Evolutionary conservation across 2,888 invertebrate genomes (phyloP), one percentile per base, ranked within the genome.

Genomic region (Tenthredo livida): DNA sequence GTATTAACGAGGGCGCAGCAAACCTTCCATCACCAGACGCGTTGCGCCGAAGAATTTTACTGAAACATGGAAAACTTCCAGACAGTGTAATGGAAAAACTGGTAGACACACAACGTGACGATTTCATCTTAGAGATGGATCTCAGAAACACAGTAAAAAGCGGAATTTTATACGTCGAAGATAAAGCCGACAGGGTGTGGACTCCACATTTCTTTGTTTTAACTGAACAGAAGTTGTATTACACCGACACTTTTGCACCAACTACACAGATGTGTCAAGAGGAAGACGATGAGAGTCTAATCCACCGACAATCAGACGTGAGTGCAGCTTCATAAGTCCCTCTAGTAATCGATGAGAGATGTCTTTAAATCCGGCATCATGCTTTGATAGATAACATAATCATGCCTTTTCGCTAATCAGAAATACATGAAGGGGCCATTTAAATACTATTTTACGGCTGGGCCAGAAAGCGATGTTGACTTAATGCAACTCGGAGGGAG

Each of bases 141-240:
- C 93, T 97, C 73, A 94, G 97, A 80, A 97, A 96, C 91, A 96
- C 97, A 0, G 96, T 98, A 0, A 98, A 98, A 93, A 98, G 98
- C 92, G 99, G 98, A 0, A 96, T 98, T 85, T 94, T 99, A 86
- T 97, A 97, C 90, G 94, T 98, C 61, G 98, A 98, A 93, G 98
- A 99, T 94, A 97, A 97, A 0, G 96, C 98, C 0, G 97, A 97
- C 88, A 96, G 97, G 92, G 96, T 97, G 86, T 99, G 99, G 98
- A 97, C 97, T 91, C 97, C 98, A 0, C 98, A 98, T 93, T 98
- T 98, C 90, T 98, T 99, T 92, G 97, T 98, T n/a, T 94, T 99
- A 58, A 98, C 98, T 0, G 96, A 97, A 87, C 97, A 96, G 89
- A 98, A 98, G 92, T 94, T 99, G 73, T 97, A 97, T 91, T 99